phyloP scores from a whole-genome alignment of 2,113 vertebrate species.

The Ictidomys tridecemlineatus region DNA sequence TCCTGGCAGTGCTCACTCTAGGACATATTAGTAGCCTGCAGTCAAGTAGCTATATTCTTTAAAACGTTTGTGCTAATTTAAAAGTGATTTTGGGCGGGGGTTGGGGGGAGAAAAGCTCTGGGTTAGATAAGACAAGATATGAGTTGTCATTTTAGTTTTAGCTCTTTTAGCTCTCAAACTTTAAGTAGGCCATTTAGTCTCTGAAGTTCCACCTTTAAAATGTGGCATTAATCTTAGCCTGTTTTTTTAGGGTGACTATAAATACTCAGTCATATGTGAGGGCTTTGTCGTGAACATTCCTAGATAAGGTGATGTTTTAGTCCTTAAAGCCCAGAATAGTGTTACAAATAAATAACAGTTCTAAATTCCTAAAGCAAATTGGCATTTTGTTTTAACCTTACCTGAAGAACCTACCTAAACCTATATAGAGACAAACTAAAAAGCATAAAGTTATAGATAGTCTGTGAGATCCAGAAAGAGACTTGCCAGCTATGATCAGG shows the following conservation, averaged over 20 bases:
- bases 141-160: not conserved
- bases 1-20: not conserved
- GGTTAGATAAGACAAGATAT: not conserved
- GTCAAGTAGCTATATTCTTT: not conserved
- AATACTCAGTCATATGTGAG: not conserved
- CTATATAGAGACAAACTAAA: not conserved
- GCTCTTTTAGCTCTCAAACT: not conserved
- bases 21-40: not conserved
- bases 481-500: not conserved
- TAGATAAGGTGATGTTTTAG: not conserved
- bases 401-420: not conserved
- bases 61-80: constrained; percentile 14
- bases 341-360: constrained; percentile 12
- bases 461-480: not conserved
- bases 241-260: not conserved
- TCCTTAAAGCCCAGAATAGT: not conserved
- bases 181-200: not conserved
- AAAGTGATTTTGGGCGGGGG: not conserved
- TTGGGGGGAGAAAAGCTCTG: not conserved
- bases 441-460: not conserved
- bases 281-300: not conserved
- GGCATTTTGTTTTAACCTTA: not conserved
- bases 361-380: not conserved
- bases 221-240: not conserved
- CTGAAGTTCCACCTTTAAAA: constrained; percentile 18